A percentile compares a stretch with the other conserved stretches of the same genome.
phyloP scores from a whole-genome alignment of 1,140 invertebrate genomes.

The Marisa cornuarietis region DNA sequence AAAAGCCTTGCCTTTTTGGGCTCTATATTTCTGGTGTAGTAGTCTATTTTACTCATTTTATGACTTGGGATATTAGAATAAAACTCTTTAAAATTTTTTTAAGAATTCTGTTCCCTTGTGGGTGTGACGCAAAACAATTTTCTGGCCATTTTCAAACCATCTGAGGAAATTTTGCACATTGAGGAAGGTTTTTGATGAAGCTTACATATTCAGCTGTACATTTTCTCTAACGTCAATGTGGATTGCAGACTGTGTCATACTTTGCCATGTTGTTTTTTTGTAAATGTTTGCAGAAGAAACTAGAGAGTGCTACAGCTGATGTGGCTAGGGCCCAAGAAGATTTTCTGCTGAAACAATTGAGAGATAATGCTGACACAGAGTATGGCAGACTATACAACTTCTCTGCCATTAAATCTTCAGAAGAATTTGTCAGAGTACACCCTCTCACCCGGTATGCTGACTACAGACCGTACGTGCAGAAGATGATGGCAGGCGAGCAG shows the following conservation, averaged over 20 bases:
- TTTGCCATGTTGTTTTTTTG: background rate
- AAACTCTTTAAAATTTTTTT: no score
- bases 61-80: no score
- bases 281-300: constrained; percentile 22
- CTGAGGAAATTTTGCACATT: no score
- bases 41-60: no score
- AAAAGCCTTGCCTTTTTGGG: constrained; percentile 17
- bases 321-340: constrained; percentile 46
- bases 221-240: no score
- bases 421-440: constrained; percentile 52
- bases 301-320: constrained; percentile 47
- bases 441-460: constrained; percentile 57
- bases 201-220: no score
- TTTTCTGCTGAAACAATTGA: constrained; percentile 46
- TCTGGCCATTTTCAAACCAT: no score
- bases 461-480: constrained; percentile 57
- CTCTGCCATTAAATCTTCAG: constrained; percentile 45
- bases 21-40: background rate
- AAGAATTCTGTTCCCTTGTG: no score
- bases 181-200: no score
- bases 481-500: constrained; percentile 56
- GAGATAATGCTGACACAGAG: constrained; percentile 50
- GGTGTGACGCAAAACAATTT: no score
- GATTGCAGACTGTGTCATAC: no score
- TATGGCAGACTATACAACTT: constrained; percentile 58